A percentile compares a stretch with the other conserved stretches of the same genome.
phyloP scores from a whole-genome alignment of 2,888 invertebrate genomes.

The Stomorhina lunata region DNA sequence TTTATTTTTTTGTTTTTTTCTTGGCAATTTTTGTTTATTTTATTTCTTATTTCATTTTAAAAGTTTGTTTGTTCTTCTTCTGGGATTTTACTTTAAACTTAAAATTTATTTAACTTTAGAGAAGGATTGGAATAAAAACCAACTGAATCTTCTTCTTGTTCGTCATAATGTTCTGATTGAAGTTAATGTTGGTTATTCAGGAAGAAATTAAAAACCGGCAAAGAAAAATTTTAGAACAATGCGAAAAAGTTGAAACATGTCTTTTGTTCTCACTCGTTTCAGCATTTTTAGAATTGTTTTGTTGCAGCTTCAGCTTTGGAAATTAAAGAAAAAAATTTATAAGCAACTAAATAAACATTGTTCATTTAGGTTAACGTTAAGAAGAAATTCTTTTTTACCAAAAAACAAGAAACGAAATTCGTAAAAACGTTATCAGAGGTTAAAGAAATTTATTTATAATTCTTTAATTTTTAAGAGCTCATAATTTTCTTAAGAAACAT shows the following conservation, averaged over 20 bases:
- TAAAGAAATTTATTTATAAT: slow-evolving; percentile 50
- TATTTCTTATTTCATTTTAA: slow-evolving; percentile 55
- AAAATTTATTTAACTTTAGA: slow-evolving; percentile 46
- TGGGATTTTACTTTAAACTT: slow-evolving; percentile 18
- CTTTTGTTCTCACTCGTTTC: slow-evolving; percentile 72
- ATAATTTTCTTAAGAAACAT: slow-evolving; percentile 53
- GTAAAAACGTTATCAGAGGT: slow-evolving; percentile 35
- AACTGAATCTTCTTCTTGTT: slow-evolving; percentile 7
- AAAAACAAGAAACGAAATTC: background rate
- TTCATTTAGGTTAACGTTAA: slow-evolving; percentile 6
- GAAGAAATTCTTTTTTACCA: slow-evolving; percentile 1
- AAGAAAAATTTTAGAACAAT: slow-evolving; percentile 69
- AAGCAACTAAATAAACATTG: slow-evolving; percentile 13
- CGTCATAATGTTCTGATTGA: background rate
- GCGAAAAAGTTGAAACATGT: slow-evolving; percentile 73
- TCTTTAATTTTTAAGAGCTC: slow-evolving; percentile 40
- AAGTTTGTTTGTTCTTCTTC: slow-evolving; percentile 54
- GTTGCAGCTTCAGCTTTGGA: slow-evolving; percentile 34
- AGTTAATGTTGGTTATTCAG: background rate
- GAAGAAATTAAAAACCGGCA: slow-evolving; percentile 50
- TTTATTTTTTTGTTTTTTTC: slow-evolving; percentile 9
- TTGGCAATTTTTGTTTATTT: slow-evolving; percentile 2
- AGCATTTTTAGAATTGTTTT: slow-evolving; percentile 59
- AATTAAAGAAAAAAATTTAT: background rate
- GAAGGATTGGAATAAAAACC: background rate